Evolutionary conservation across 2,888 invertebrate genomes (phyloP).

Genomic region (Nomada fabriciana): DNA sequence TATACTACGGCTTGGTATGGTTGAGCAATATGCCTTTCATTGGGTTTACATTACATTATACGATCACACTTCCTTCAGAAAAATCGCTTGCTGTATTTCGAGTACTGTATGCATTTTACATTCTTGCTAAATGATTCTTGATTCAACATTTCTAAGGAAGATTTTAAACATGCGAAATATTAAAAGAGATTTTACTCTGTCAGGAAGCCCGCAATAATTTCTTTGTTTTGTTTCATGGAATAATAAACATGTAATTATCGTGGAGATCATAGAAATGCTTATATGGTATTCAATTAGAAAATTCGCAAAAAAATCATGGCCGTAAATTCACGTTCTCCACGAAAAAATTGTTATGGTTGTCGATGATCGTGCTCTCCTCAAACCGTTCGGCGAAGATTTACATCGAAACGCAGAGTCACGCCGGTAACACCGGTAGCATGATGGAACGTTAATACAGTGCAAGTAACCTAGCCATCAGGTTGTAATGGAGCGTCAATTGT

Average conservation of each 20-base stretch:
- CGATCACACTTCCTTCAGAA: constrained; percentile 1
- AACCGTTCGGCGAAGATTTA: constrained; percentile 61
- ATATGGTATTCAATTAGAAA: constrained; percentile 59
- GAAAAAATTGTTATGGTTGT: constrained; percentile 68
- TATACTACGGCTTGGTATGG: constrained; percentile 51
- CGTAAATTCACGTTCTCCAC: background rate
- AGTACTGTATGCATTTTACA: too few relatives aligned
- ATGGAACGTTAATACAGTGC: constrained; percentile 66
- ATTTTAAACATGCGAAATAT: too few relatives aligned
- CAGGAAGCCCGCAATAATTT: background rate
- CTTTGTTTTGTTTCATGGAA: constrained; percentile 5
- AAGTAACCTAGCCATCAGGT: constrained; percentile 62
- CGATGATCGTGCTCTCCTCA: constrained; percentile 63
- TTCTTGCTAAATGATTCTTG: background rate
- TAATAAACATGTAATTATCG: constrained; percentile 48
- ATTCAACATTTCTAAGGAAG: too few relatives aligned
- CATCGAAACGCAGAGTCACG: constrained; percentile 66
- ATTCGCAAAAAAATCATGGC: constrained; percentile 58
- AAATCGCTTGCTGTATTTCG: constrained; percentile 2
- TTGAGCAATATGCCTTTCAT: constrained; percentile 51
- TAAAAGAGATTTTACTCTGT: background rate
- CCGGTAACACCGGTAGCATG: constrained; percentile 67
- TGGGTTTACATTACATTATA: background rate
- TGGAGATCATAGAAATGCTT: constrained; percentile 45
- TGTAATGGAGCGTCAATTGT: constrained; percentile 61